These are phyloP conservation scores for Lagria hirta DNA, from an alignment of 2,888 invertebrate species.

Conservation along the genomic window DNA sequence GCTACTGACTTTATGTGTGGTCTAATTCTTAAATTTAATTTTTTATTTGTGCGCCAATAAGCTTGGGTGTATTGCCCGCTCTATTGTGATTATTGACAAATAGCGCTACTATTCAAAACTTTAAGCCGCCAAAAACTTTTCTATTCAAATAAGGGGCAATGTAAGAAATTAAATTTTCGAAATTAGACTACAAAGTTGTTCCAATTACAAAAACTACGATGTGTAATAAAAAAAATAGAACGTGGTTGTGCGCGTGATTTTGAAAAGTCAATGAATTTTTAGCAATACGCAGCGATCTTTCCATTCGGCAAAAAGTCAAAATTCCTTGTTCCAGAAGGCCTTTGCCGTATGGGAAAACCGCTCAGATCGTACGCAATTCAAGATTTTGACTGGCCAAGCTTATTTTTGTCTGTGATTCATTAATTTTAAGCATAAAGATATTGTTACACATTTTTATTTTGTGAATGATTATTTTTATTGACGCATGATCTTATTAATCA, in stretches of 20 bases:
- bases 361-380: slow-evolving; percentile 8
- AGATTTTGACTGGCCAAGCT: slow-evolving; percentile 46
- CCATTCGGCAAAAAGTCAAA: slow-evolving; percentile 1
- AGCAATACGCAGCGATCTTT: slow-evolving; percentile 17
- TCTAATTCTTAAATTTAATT: slow-evolving; percentile 17
- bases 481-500: slow-evolving; percentile 21
- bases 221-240: too few relatives aligned
- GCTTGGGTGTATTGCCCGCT: too few relatives aligned
- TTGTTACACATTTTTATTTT: slow-evolving; percentile 34
- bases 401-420: slow-evolving; percentile 52
- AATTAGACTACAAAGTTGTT: too few relatives aligned
- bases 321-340: neutral
- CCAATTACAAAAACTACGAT: too few relatives aligned
- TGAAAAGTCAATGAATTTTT: slow-evolving; percentile 25
- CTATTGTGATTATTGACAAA: too few relatives aligned
- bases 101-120: too few relatives aligned
- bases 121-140: too few relatives aligned
- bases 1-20: slow-evolving; percentile 18
- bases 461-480: slow-evolving; percentile 27
- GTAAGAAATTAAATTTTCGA: too few relatives aligned
- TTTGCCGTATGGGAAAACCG: slow-evolving; percentile 7
- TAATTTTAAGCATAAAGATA: slow-evolving; percentile 44
- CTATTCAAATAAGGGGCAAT: too few relatives aligned
- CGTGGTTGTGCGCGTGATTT: slow-evolving; percentile 16
- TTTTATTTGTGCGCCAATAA: too few relatives aligned